Percentiles rank a stretch among this genome's conserved stretches.
Evolutionary conservation across 2,888 invertebrate genomes (phyloP).

Genomic region (Boloria selene): DNA sequence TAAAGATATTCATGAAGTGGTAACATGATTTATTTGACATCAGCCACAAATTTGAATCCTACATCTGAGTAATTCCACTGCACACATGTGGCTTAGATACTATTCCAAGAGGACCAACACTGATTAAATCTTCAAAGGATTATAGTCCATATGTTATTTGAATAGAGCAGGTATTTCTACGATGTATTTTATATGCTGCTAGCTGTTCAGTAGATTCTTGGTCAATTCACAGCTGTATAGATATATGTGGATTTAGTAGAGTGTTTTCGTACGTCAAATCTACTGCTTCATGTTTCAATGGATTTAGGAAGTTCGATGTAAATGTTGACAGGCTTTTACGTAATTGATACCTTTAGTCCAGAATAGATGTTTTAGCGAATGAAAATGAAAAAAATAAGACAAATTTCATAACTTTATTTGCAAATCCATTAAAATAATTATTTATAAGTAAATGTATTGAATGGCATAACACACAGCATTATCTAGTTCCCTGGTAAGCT

Average conservation of each 20-base stretch:
- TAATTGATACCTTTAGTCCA: slow-evolving; percentile 15
- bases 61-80: slow-evolving; percentile 38
- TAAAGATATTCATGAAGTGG: slow-evolving; percentile 39
- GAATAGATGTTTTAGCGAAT: slow-evolving; percentile 11
- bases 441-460: too few species aligned
- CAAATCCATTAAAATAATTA: too few species aligned
- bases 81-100: slow-evolving; percentile 39
- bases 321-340: slow-evolving; percentile 22
- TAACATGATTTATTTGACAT: slow-evolving; percentile 41
- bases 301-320: slow-evolving; percentile 19
- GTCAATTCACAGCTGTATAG: slow-evolving; percentile 37
- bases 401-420: too few species aligned
- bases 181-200: not conserved
- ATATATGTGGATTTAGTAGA: slow-evolving; percentile 33
- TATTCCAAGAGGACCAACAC: slow-evolving; percentile 19
- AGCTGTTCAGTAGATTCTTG: slow-evolving; percentile 34
- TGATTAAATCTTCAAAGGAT: slow-evolving; percentile 1
- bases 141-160: not conserved
- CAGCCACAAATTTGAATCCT: slow-evolving; percentile 40
- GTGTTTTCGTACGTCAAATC: slow-evolving; percentile 32
- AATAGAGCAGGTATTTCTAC: not conserved
- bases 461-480: too few species aligned
- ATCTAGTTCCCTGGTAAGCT: too few species aligned
- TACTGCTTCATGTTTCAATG: slow-evolving; percentile 25
- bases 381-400: not conserved